Percentiles rank a stretch among this genome's conserved stretches.
These are phyloP conservation scores for Tapirus terrestris DNA, from an alignment of 2,113 vertebrate species.

Conservation along the genomic window DNA sequence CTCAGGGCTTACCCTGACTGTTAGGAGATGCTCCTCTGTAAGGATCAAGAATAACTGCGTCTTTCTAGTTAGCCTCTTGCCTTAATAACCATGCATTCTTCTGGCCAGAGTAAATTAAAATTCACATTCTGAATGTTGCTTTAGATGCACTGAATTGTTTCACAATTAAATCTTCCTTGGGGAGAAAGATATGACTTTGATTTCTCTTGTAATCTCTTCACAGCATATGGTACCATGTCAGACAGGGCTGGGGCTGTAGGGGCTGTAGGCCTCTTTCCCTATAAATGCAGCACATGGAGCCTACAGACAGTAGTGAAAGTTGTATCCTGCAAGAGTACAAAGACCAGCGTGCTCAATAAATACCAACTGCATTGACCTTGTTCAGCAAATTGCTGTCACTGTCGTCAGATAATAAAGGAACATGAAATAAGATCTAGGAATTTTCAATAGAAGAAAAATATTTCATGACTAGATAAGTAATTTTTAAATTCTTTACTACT, in stretches of 20 bases:
- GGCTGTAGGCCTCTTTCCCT: not conserved
- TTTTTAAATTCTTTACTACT: not conserved
- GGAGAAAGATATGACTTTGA: not conserved
- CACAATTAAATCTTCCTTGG: not conserved
- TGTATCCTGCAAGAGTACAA: not conserved
- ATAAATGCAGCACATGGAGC: not conserved
- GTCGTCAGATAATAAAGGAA: not conserved
- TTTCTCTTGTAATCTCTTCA: not conserved
- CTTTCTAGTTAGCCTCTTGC: not conserved
- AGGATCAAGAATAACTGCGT: not conserved
- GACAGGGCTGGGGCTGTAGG: not conserved
- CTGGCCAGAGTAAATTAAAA: conserved; percentile 21
- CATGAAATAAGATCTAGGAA: not conserved
- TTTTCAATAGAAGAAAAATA: not conserved
- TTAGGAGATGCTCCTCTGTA: not conserved
- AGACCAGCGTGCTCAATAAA: not conserved
- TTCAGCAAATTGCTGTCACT: not conserved
- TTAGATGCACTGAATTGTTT: not conserved
- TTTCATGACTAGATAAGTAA: not conserved
- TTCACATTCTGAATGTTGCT: not conserved
- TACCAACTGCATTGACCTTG: not conserved
- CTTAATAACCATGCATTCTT: conserved; percentile 17
- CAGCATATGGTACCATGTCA: not conserved
- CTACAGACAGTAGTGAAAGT: not conserved
- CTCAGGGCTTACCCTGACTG: fast-evolving